Percentiles rank a stretch among this genome's conserved stretches.
phyloP scores from a whole-genome alignment of 2,888 invertebrate genomes.

The Drosophila anceps region DNA sequence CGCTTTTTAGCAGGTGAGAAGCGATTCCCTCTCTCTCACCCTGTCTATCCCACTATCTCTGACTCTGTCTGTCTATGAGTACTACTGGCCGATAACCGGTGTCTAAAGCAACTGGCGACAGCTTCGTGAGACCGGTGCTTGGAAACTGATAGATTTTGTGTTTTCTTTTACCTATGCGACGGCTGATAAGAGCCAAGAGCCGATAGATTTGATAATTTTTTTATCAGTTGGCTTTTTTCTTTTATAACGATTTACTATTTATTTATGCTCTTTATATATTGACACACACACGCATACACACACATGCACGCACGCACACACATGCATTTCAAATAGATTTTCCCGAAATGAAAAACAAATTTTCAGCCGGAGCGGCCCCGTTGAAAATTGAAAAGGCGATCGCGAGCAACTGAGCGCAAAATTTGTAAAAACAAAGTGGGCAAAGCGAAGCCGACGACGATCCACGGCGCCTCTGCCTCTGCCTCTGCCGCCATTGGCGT shows the following conservation, averaged over 20 bases:
- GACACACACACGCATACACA: slow-evolving; percentile 7
- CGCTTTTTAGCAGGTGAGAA: slow-evolving; percentile 1
- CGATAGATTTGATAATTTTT: slow-evolving; percentile 40
- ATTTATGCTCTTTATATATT: slow-evolving; percentile 33
- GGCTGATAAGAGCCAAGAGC: slow-evolving; percentile 34
- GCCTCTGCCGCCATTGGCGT: too few relatives aligned
- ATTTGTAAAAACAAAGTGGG: slow-evolving; percentile 67
- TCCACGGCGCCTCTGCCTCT: slow-evolving; percentile 24
- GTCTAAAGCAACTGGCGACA: slow-evolving; percentile 45
- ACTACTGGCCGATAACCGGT: slow-evolving; percentile 49
- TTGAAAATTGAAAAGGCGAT: slow-evolving; percentile 81
- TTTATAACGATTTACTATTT: slow-evolving; percentile 27
- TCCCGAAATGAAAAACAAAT: slow-evolving; percentile 34
- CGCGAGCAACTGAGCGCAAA: slow-evolving; percentile 83
- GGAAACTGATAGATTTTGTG: slow-evolving; percentile 35
- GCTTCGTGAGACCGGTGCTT: slow-evolving; percentile 22
- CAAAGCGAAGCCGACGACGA: slow-evolving; percentile 46
- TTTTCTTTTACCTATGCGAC: slow-evolving; percentile 30
- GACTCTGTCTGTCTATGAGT: background rate
- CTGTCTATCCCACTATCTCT: background rate
- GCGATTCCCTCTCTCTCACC: background rate
- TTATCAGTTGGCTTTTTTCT: slow-evolving; percentile 48
- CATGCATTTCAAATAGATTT: slow-evolving; percentile 32
- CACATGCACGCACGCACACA: slow-evolving; percentile 5
- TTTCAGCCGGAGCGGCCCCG: slow-evolving; percentile 34